Base-by-base conservation (phyloP, 1,140 invertebrate genomes). In the Laupala kohalensis region DNA sequence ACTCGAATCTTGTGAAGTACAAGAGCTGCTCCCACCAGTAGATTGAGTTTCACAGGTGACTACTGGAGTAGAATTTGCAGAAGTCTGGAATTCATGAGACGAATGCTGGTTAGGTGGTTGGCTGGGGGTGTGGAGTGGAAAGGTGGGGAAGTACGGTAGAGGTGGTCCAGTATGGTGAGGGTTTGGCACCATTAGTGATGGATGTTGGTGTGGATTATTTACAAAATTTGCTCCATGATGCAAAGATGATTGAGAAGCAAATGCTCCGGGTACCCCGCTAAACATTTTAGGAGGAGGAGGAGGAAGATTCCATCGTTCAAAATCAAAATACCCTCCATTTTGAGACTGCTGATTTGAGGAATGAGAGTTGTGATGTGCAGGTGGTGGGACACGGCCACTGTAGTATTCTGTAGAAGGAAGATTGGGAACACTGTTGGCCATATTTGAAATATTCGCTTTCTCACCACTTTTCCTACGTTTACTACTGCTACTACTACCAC, bases 291-390 rank as follows among this genome's bases (percentile, higher is more conserved):
- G 71, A 28, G 85, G 81, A n/a, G 87, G 83, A 6, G 86, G 85
- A 37, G 87, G 83, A 67, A 89, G 78, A 78, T 89, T 91, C 89
- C 89, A 90, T 71, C 88, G 81, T 73, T 90, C 89, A 77, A 89
- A 89, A 77, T 91, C 89, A 74, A 88, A 89, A 76, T 88, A 90
- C 53, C 81, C 81, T 67, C 88, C 88, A 76, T 89, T 89, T 75
- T 87, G 85, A 72, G 82, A 81, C 73, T 85, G 86, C 74, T 86
- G 85, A 67, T 84, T 86, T 77, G 84, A 86, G 4, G 37, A 53
- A 19, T 53, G 37, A 67, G 80, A 82, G 53, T 86, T 88, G 37
- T 88, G 87, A 79, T 90, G 88, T 5, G 89, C 88, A 24, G 89
- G 89, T 6, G 87, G 87, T 72, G 89, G 89, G 70, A 90, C 87